These are phyloP conservation scores for Probosciger aterrimus DNA, from an alignment of 2,113 vertebrate species.

Conservation along the genomic window DNA sequence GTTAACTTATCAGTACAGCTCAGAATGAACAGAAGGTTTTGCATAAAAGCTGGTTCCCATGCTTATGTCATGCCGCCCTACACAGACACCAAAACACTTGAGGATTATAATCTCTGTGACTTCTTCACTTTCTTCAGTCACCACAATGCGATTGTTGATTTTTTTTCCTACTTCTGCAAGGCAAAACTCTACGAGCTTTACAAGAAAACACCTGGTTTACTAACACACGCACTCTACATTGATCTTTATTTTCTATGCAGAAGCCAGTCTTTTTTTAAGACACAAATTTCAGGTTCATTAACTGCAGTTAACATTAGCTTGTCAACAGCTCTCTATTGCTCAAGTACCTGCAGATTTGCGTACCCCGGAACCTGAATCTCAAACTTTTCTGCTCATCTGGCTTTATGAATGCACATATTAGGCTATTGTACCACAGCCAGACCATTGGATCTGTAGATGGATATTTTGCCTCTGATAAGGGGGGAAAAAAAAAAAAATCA, in stretches of 20 bases:
- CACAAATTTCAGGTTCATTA: not conserved
- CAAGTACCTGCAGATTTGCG: not conserved
- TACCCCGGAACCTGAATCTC: not conserved
- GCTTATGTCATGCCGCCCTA: accelerated
- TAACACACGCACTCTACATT: not conserved
- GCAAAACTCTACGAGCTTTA: not conserved
- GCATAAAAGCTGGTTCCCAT: not conserved
- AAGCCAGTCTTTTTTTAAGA: not conserved
- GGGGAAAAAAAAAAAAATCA: not conserved
- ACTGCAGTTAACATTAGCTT: not conserved
- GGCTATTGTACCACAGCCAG: not conserved
- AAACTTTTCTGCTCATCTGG: not conserved
- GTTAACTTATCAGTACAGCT: not conserved
- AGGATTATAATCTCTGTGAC: not conserved
- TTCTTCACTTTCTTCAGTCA: not conserved
- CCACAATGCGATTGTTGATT: not conserved
- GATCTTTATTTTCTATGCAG: not conserved
- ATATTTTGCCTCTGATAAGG: not conserved
- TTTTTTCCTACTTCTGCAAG: not conserved
- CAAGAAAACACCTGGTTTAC: not conserved
- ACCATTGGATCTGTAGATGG: not conserved
- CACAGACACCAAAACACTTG: not conserved
- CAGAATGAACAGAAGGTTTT: not conserved
- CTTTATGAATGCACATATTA: not conserved
- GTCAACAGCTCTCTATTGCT: not conserved